Base-by-base conservation (phyloP, 2,888 invertebrate genomes). In the Trichogramma evanescens region DNA sequence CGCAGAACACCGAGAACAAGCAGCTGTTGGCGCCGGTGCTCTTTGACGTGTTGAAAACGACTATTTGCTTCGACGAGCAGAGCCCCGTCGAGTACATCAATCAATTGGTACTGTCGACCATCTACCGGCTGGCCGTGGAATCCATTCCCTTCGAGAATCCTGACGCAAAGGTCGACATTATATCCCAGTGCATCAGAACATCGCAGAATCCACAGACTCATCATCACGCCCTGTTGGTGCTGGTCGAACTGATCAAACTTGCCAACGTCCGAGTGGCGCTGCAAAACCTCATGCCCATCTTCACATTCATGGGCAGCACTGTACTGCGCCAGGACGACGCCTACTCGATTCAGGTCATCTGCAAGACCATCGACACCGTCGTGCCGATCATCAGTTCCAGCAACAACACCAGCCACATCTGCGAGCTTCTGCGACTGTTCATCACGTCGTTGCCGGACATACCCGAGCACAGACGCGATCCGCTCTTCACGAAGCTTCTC, bases 241-340 rank as follows among this genome's bases (percentile, higher is more conserved):
- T 98, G 2, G 93, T 98, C 0, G 75, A 77, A 49, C 56, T 78
- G 0, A 70, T 77, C 57, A 76, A 72, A 43, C 61, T 72, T 0
- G 74, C 74, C 1, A 71, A 76, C 8, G 66, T 75, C 1, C 71
- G 72, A 10, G 67, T 68, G 3, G 77, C 77, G 0, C 80, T 97
- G 10, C 90, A 93, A 72, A 93, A 96, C 71, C 90, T 96, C 4
- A 95, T 98, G 87, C 89, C 94, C 38, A 92, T 99, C 68, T 99
- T 99, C 75, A 96, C 97, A 0, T 99, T 98, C 73, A 95, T 99
- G 88, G 98, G 98, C 1, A 91, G 91, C 0, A 93, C 93, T 0
- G 88, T 98, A 7, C 81, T 97, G 1, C 84, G 95, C 7, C 93
- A 95, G 69, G 97, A 98, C 73, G 95, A 97, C 71, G 89, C 91